Conservation (phyloP, 2,888 invertebrate genomes). For the Standfussiana lucernea region DNA sequence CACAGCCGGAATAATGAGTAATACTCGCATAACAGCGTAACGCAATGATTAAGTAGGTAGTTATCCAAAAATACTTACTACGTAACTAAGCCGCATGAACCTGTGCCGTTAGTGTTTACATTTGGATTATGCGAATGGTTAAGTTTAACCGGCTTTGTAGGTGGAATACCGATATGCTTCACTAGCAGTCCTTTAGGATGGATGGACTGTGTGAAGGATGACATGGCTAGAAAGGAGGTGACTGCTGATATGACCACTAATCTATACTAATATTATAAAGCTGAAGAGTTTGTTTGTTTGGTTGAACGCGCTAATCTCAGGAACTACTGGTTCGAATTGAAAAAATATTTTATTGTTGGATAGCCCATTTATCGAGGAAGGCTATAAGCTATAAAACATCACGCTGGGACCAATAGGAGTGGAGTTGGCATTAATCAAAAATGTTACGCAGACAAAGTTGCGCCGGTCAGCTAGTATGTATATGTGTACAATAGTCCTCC, state of each 20-base stretch:
- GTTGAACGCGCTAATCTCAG: no score
- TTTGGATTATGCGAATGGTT: constrained; percentile 26
- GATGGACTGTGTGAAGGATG: not conserved
- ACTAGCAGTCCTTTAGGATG: not conserved
- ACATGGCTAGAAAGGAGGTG: not conserved
- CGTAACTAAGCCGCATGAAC: constrained; percentile 38
- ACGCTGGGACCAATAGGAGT: no score
- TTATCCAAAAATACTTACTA: constrained; percentile 39
- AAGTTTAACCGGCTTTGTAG: constrained; percentile 21
- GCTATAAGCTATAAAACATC: no score
- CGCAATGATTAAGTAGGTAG: constrained; percentile 26
- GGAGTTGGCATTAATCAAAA: no score
- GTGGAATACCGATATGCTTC: not conserved
- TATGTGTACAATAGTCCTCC: no score
- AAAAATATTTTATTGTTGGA: no score
- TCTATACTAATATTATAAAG: no score
- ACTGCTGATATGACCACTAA: not conserved
- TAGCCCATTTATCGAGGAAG: no score
- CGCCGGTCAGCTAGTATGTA: no score
- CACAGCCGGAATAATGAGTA: not conserved
- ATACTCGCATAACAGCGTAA: constrained; percentile 2
- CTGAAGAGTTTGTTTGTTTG: no score
- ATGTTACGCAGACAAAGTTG: no score
- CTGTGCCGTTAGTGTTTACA: constrained; percentile 36
- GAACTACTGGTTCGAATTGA: no score